These are phyloP conservation scores for Cherax quadricarinatus DNA, from an alignment of 1,140 invertebrate genomes.

Conservation along the genomic window DNA sequence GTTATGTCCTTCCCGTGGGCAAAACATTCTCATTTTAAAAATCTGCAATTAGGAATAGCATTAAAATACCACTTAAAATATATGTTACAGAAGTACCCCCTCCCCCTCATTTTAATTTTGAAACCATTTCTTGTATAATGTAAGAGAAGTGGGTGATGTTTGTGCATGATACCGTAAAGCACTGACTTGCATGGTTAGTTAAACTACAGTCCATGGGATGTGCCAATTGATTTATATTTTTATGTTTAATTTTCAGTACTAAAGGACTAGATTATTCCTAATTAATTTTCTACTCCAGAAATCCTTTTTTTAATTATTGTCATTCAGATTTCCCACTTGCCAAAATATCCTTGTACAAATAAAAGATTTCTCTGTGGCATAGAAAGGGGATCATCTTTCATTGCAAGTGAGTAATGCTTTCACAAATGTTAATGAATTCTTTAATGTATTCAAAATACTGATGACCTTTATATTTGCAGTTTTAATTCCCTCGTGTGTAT, in stretches of 20 bases:
- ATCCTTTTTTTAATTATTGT: not conserved
- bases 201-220: not conserved
- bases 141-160: not conserved
- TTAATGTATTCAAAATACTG: not conserved
- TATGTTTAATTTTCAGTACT: conserved; percentile 1
- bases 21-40: not conserved
- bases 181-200: not conserved
- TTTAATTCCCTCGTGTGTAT: not conserved
- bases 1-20: not conserved
- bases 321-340: not conserved
- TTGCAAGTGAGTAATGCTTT: not conserved
- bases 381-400: not conserved
- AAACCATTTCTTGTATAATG: not conserved
- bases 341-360: not conserved
- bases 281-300: not conserved
- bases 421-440: not conserved
- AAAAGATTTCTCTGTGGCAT: not conserved
- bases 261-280: not conserved
- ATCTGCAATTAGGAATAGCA: conserved; percentile 4
- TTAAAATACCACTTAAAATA: conserved; percentile 3
- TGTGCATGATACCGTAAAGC: not conserved
- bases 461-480: not conserved
- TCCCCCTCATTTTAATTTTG: not conserved
- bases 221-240: not conserved
- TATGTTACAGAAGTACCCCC: not conserved